Percentiles rank a stretch among this genome's conserved stretches.
Evolutionary conservation across 2,797 vertebrate genomes (phyloP).

Genomic region (Myoxocephalus aenaeus): DNA sequence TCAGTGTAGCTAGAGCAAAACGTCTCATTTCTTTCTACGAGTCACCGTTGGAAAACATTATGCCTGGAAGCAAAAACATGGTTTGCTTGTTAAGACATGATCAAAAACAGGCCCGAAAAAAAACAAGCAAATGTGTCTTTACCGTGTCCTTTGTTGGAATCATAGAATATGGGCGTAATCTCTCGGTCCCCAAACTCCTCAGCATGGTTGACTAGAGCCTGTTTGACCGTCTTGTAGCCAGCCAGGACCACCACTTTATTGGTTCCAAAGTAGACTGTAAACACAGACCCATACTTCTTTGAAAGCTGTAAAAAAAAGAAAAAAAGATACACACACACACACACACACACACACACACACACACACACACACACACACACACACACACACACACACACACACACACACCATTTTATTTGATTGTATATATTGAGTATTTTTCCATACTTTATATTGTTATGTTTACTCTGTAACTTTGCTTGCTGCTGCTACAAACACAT

Average conservation of each 20-base stretch:
- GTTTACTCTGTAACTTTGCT: no score
- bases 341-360: no score
- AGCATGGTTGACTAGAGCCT: conserved; percentile 74
- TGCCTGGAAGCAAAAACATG: conserved; percentile 51
- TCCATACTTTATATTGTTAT: no score
- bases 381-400: no score
- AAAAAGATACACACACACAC: no score
- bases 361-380: no score
- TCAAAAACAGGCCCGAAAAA: neutral
- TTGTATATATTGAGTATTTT: no score
- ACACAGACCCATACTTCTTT: conserved; percentile 76
- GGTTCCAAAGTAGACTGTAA: conserved; percentile 72
- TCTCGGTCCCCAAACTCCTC: conserved; percentile 78
- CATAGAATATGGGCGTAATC: conserved; percentile 54
- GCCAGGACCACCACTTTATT: conserved; percentile 79
- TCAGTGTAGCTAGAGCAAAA: conserved; percentile 74
- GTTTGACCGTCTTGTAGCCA: conserved; percentile 77
- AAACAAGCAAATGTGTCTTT: neutral
- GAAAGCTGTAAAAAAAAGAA: conserved; percentile 66
- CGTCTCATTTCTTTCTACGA: conserved; percentile 80
- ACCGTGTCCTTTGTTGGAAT: conserved; percentile 68
- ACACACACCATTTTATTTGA: no score
- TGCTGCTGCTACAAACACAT: no score
- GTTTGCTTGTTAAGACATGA: neutral
- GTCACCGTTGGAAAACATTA: conserved; percentile 74